A percentile compares a stretch with the other conserved stretches of the same genome.
phyloP scores from a whole-genome alignment of 1,140 invertebrate species.

The Tyrophagus putrescentiae region DNA sequence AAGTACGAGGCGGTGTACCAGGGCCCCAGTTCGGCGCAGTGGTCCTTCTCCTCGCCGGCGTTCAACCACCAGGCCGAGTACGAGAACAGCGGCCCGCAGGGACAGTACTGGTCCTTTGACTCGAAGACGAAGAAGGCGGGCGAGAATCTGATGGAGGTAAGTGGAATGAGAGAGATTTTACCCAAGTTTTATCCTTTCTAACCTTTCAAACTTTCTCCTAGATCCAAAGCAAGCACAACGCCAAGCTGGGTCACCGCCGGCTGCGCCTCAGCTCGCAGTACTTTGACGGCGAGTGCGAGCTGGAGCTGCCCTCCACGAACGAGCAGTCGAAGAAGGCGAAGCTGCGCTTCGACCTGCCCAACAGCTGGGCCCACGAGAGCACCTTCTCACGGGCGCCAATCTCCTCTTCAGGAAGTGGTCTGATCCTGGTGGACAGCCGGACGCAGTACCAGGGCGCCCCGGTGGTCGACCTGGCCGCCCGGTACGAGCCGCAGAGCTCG shows the following conservation, averaged over 20 bases:
- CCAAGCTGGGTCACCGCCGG: no score
- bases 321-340: no score
- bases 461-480: neutral
- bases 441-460: neutral
- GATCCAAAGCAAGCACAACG: no score
- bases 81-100: no score
- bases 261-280: neutral
- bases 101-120: constrained; percentile 2
- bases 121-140: no score
- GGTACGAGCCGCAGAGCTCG: neutral
- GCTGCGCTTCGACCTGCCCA: neutral
- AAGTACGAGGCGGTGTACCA: neutral
- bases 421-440: neutral
- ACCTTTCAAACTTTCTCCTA: no score
- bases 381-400: neutral
- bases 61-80: neutral
- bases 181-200: no score
- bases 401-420: no score
- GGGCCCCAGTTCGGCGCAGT: neutral
- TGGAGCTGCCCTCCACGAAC: neutral
- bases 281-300: neutral
- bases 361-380: neutral
- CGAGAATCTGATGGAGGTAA: no score
- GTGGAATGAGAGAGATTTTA: no score
- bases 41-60: neutral